These are phyloP conservation scores for Brachypalpus laphriformis DNA, from an alignment of 2,888 invertebrate species.

Conservation along the genomic window DNA sequence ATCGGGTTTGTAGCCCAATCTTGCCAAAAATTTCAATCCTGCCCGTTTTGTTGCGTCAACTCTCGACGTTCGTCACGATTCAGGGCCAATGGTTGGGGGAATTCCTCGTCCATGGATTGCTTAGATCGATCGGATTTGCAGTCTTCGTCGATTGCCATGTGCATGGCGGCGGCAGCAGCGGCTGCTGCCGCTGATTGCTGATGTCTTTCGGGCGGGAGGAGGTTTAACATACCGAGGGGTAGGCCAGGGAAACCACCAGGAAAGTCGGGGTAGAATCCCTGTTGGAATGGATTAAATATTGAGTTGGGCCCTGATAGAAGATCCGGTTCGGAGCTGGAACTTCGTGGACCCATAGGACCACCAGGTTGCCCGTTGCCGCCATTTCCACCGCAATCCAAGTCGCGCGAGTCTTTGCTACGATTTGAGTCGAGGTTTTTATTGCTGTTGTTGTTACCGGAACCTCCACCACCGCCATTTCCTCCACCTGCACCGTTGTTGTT, in stretches of 20 bases:
- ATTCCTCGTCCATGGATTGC: slow-evolving; percentile 85
- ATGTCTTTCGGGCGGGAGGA: slow-evolving; percentile 90
- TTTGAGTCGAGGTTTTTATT: slow-evolving; percentile 77
- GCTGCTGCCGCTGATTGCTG: slow-evolving; percentile 83
- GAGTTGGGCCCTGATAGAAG: slow-evolving; percentile 86
- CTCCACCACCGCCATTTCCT: slow-evolving; percentile 43
- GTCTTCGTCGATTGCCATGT: slow-evolving; percentile 86
- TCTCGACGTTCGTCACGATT: slow-evolving; percentile 86
- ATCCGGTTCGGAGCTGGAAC: slow-evolving; percentile 88
- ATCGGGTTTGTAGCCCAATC: slow-evolving; percentile 83
- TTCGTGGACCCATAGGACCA: slow-evolving; percentile 83
- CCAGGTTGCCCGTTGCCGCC: slow-evolving; percentile 71
- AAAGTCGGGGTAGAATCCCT: slow-evolving; percentile 93
- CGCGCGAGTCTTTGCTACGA: slow-evolving; percentile 78
- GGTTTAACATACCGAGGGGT: slow-evolving; percentile 92
- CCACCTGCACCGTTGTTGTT: slow-evolving; percentile 60
- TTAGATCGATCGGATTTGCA: slow-evolving; percentile 87
- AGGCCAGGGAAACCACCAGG: slow-evolving; percentile 90
- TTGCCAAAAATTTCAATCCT: slow-evolving; percentile 87
- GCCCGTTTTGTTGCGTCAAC: slow-evolving; percentile 89
- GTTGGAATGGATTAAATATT: slow-evolving; percentile 90
- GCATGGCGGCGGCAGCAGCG: slow-evolving; percentile 84
- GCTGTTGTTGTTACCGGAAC: slow-evolving; percentile 75
- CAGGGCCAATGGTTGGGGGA: slow-evolving; percentile 84
- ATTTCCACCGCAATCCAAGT: slow-evolving; percentile 76